phyloP scores from a whole-genome alignment of 30 jellyfish, hydroid and myxozoan species.

The Aurelia aurita region DNA sequence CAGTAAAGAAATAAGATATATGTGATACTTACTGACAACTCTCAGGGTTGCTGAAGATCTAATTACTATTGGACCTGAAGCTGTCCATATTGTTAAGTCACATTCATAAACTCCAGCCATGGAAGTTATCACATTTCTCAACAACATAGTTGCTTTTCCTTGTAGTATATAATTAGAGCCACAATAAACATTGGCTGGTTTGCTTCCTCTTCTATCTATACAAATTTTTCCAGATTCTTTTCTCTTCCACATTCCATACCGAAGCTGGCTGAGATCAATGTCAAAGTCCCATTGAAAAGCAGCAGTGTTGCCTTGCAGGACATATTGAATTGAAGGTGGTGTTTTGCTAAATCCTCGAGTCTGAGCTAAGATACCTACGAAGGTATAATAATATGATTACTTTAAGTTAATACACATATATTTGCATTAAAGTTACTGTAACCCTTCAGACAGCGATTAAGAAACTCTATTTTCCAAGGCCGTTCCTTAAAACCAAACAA shows the following conservation, averaged over 20 bases:
- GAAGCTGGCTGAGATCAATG: not conserved
- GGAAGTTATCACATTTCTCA: conserved; percentile 7
- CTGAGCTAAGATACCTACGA: conserved; percentile 7
- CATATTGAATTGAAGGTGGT: conserved; percentile 54
- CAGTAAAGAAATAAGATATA: not conserved
- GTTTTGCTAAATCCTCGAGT: not conserved
- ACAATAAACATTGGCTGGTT: not conserved
- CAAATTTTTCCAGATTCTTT: not conserved
- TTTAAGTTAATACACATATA: too few species aligned
- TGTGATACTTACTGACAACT: conserved; percentile 56
- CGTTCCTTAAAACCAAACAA: too few species aligned
- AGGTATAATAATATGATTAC: too few species aligned
- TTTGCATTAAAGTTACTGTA: too few species aligned
- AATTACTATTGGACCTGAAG: not conserved
- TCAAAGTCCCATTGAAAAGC: conserved; percentile 41
- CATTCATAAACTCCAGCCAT: conserved; percentile 35
- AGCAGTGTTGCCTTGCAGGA: conserved; percentile 31
- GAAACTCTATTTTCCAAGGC: too few species aligned
- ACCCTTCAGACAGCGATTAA: too few species aligned
- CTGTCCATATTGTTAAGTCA: not conserved
- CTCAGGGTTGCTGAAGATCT: not conserved
- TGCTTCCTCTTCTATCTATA: not conserved
- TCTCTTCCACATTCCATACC: conserved; percentile 35
- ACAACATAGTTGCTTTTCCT: not conserved
- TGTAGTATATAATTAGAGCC: not conserved